Conservation (phyloP, 2,797 vertebrate species). For the Enteromius viviparus region DNA sequence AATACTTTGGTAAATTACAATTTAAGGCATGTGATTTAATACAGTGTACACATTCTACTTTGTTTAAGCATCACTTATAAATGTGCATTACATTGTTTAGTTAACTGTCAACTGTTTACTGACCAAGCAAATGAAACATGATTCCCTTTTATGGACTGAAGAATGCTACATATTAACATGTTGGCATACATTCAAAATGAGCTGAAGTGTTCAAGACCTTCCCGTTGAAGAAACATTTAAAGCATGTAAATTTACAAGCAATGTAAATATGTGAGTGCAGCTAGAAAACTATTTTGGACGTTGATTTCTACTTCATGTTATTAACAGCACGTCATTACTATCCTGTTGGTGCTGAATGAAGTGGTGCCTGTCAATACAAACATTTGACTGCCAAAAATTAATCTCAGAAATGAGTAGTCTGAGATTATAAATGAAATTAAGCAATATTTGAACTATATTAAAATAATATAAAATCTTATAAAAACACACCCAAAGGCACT, state of each 20-base stretch:
- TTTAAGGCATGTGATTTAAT: neutral
- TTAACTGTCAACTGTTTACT: neutral
- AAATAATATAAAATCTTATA: slow-evolving; percentile 33
- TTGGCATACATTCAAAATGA: slow-evolving; percentile 25
- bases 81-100: slow-evolving; percentile 21
- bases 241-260: slow-evolving; percentile 6
- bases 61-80: slow-evolving; percentile 16
- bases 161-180: slow-evolving; percentile 25
- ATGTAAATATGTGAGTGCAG: neutral
- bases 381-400: neutral
- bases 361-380: neutral
- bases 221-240: slow-evolving; percentile 21
- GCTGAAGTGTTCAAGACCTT: slow-evolving; percentile 9
- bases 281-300: neutral
- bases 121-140: slow-evolving; percentile 12
- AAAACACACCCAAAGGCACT: slow-evolving; percentile 23
- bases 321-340: neutral
- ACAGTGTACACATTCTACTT: slow-evolving; percentile 5
- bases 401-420: neutral
- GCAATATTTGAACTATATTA: slow-evolving; percentile 2
- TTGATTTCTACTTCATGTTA: neutral
- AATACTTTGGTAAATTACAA: slow-evolving; percentile 32
- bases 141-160: slow-evolving; percentile 19
- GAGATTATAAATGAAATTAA: neutral
- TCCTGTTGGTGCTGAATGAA: neutral